Base-by-base conservation (phyloP, 2,797 vertebrate species). In the Sebastes hopkinsi region DNA sequence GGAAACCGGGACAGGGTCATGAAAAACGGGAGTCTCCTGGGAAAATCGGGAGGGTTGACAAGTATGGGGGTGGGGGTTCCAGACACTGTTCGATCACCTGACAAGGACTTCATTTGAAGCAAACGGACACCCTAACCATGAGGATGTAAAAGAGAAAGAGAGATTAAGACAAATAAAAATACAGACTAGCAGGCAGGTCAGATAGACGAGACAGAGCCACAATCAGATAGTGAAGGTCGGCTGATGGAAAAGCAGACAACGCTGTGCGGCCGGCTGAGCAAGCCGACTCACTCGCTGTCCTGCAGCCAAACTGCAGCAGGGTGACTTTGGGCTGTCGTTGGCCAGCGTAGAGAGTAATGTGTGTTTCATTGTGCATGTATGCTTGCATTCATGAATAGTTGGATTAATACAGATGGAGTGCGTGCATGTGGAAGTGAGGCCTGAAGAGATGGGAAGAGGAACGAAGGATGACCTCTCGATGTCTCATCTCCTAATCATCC, bases 241-340 rank as follows among this genome's bases (percentile, higher is more conserved):
- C 75, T 83, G 83, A 87, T 46, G 77, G 79, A 88, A 70, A 67
- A 85, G 69, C 89, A 84, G 76, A 88, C 70, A 81, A 29, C 22
- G 6, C 72, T 77, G 56, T 66, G 58, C 50, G 64, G 65, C 79
- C 78, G 38, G 50, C 86, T 81, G 76, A 84, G 78, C 75, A 73
- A 36, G 81, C 87, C 88, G 89, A 92, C 78, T 92, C 90, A 90
- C 72, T 79, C 55, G 36, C 82, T 87, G 82, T 92, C 88, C 87
- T 69, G 74, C 58, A 14, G 91, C 88, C 84, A 90, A 77, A 77
- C 83, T 82, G 72, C 84, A 89, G 79, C 74, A 82, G 77, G 74
- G 42, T 81, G 87, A 92, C 86, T 84, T 67, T 81, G 70, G 83
- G 77, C 76, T 27, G 22, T 69, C 12, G 62, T 27, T 54, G 60